phyloP scores from a whole-genome alignment of 2,113 vertebrate genomes.

The Sialia sialis region DNA sequence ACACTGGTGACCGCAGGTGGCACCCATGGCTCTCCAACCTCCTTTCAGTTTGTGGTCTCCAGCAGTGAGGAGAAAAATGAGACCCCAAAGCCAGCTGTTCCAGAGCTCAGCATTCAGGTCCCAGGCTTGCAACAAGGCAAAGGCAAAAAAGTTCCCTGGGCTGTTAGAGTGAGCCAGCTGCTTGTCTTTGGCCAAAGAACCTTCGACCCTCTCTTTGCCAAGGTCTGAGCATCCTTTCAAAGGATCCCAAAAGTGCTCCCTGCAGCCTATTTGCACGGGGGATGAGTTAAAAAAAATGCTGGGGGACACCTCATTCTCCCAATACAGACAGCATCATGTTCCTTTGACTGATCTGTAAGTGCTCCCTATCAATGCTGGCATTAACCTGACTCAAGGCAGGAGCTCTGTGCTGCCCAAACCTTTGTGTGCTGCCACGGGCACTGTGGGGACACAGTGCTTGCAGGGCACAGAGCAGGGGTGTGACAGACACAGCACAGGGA shows the following conservation, averaged over 20 bases:
- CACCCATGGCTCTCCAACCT: neutral
- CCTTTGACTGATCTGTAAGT: neutral
- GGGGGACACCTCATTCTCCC: neutral
- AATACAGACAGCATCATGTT: fast-evolving
- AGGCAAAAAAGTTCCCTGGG: fast-evolving
- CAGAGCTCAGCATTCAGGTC: neutral
- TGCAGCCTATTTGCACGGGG: neutral
- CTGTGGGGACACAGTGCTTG: neutral
- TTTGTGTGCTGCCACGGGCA: fast-evolving
- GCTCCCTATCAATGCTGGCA: neutral
- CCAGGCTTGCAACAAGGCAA: neutral
- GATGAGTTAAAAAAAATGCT: fast-evolving
- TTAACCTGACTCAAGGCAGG: neutral
- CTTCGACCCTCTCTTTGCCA: neutral
- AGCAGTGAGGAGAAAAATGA: neutral
- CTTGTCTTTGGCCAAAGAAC: neutral
- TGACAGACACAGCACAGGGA: neutral
- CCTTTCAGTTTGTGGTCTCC: neutral
- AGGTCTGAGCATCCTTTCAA: neutral
- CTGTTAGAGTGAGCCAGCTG: neutral
- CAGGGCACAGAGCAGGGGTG: fast-evolving
- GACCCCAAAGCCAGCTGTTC: neutral
- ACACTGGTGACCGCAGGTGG: too few relatives aligned
- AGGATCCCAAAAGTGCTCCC: neutral
- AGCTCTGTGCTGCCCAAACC: neutral